Percentiles rank a stretch among this genome's conserved stretches.
Evolutionary conservation across 2,113 vertebrate genomes (phyloP).

Genomic region (Anseranas semipalmata): DNA sequence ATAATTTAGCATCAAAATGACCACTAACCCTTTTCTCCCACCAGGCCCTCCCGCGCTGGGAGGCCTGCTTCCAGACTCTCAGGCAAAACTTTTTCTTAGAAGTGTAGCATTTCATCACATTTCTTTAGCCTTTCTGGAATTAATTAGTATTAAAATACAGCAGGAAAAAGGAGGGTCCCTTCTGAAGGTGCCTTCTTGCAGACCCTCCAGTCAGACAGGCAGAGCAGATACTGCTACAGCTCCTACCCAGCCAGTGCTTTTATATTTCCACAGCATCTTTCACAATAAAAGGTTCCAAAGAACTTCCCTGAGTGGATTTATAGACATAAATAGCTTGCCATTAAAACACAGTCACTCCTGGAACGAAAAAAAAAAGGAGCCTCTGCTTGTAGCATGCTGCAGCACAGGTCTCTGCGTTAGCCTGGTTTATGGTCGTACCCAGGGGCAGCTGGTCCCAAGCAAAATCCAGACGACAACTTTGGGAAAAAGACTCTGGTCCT

Average conservation of each 20-base stretch:
- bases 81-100: neutral
- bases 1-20: conserved; percentile 70
- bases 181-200: conserved; percentile 12
- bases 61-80: neutral
- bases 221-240: neutral
- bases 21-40: conserved; percentile 45
- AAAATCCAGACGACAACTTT: neutral
- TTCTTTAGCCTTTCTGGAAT: conserved; percentile 54
- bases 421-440: neutral
- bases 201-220: neutral
- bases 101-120: conserved; percentile 20
- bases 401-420: neutral
- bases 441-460: neutral
- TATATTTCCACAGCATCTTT: neutral
- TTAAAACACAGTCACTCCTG: neutral
- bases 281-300: neutral
- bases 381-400: neutral
- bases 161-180: neutral
- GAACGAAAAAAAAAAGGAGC: neutral
- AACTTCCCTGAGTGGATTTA: neutral
- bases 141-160: conserved; percentile 64
- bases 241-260: neutral
- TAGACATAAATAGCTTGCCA: neutral
- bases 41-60: conserved; percentile 36
- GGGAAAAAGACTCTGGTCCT: neutral